phyloP scores from a whole-genome alignment of 2,113 vertebrate genomes.

The Vanacampus margaritifer region DNA sequence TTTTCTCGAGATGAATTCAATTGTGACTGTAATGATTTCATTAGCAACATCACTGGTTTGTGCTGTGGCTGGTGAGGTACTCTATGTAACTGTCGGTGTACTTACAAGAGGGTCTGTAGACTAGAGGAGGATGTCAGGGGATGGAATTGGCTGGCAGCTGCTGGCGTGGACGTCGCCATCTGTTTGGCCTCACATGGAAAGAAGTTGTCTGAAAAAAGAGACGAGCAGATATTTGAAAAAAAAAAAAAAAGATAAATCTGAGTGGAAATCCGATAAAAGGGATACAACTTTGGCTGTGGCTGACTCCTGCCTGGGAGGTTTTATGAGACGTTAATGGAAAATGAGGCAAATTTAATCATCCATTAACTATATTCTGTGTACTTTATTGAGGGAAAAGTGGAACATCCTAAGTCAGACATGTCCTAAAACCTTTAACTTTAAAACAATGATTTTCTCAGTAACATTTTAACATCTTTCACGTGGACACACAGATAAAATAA shows the following conservation, averaged over 20 bases:
- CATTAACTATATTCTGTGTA: neutral
- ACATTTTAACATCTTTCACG: no score
- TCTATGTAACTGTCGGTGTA: neutral
- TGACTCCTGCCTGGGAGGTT: neutral
- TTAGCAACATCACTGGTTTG: slow-evolving; percentile 25
- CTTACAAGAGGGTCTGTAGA: slow-evolving; percentile 9
- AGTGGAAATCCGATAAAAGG: slow-evolving; percentile 7
- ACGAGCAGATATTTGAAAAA: neutral
- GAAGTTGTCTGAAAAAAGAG: slow-evolving; percentile 3
- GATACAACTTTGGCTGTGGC: neutral
- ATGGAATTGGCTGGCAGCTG: slow-evolving; percentile 42
- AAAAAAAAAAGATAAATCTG: slow-evolving; percentile 6
- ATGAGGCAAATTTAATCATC: slow-evolving; percentile 22
- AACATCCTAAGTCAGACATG: neutral
- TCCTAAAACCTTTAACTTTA: neutral
- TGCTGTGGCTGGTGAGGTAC: slow-evolving; percentile 2
- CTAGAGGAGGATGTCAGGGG: slow-evolving; percentile 30
- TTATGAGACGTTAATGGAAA: slow-evolving; percentile 9
- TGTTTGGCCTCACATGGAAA: slow-evolving; percentile 37
- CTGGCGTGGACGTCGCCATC: slow-evolving; percentile 40
- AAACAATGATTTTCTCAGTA: no score
- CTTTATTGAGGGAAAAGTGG: neutral
- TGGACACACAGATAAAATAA: no score
- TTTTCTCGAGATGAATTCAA: neutral
- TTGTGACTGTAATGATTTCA: slow-evolving; percentile 19